Conservation (phyloP, 1,140 invertebrate species). For the Melipona quadrifasciata region DNA sequence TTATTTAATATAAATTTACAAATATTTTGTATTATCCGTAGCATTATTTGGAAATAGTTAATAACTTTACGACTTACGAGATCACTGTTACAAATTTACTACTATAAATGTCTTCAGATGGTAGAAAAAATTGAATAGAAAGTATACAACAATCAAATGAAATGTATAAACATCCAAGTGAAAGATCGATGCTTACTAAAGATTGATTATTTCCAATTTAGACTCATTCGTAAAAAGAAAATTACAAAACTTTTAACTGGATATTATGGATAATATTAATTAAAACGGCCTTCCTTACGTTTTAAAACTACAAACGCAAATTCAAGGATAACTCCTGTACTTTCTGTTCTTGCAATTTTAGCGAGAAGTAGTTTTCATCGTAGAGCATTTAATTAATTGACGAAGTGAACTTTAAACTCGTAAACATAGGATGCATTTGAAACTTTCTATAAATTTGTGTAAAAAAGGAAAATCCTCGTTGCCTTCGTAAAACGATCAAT, state of each 20-base stretch:
- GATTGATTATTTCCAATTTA: not conserved
- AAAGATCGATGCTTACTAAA: no score
- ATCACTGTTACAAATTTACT: no score
- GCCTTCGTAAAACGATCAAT: not conserved
- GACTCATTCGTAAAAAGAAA: not conserved
- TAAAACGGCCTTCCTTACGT: not conserved
- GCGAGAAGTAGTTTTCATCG: not conserved
- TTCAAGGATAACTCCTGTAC: not conserved
- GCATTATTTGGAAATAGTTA: no score
- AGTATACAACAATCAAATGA: not conserved
- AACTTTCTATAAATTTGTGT: not conserved
- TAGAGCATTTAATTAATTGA: slow-evolving; percentile 16
- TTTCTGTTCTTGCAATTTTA: not conserved
- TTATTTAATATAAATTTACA: not conserved
- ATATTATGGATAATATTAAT: not conserved
- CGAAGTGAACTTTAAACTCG: slow-evolving; percentile 21
- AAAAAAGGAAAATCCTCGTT: not conserved
- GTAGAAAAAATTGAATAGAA: not conserved
- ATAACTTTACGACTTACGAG: no score
- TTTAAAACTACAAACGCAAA: not conserved
- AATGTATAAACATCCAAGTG: no score
- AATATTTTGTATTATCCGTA: not conserved
- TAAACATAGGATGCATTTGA: not conserved
- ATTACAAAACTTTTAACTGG: not conserved
- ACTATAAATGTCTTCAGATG: not conserved